phyloP scores from a whole-genome alignment of 2,797 vertebrate genomes.

The Heliangelus exortis region DNA sequence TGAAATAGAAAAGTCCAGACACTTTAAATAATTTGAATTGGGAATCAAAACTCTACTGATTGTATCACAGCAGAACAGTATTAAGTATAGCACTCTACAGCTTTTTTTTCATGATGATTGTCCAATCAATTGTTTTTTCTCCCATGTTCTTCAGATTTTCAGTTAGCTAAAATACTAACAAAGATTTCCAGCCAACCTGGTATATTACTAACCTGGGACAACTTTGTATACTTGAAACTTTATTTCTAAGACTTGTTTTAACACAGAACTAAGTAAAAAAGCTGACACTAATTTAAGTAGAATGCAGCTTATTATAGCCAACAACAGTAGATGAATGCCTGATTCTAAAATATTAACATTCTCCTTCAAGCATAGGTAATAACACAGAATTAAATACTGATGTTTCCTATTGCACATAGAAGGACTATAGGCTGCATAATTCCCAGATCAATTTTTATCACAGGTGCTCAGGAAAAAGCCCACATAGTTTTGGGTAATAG shows the following conservation, averaged over 20 bases:
- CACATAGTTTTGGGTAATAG: background rate
- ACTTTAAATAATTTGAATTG: background rate
- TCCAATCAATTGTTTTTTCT: background rate
- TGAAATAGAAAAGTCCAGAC: background rate
- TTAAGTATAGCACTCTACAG: background rate
- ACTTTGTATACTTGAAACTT: background rate
- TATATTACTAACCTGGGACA: background rate
- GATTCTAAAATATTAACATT: background rate
- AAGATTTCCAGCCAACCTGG: background rate
- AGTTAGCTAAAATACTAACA: background rate
- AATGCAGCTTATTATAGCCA: background rate
- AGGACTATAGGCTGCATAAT: background rate
- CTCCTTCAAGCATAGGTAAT: background rate
- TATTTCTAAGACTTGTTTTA: background rate
- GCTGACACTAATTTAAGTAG: background rate
- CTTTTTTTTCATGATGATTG: background rate
- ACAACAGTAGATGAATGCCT: background rate
- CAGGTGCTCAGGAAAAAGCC: background rate
- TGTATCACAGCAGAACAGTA: background rate
- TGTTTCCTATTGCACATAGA: background rate
- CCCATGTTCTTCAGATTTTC: background rate
- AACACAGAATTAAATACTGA: background rate
- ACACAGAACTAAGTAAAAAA: background rate
- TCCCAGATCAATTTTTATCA: background rate
- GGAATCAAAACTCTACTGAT: background rate